A percentile compares a stretch with the other conserved stretches of the same genome.
Evolutionary conservation across 2,797 vertebrate genomes (phyloP).

Genomic region (Cuculus canorus): DNA sequence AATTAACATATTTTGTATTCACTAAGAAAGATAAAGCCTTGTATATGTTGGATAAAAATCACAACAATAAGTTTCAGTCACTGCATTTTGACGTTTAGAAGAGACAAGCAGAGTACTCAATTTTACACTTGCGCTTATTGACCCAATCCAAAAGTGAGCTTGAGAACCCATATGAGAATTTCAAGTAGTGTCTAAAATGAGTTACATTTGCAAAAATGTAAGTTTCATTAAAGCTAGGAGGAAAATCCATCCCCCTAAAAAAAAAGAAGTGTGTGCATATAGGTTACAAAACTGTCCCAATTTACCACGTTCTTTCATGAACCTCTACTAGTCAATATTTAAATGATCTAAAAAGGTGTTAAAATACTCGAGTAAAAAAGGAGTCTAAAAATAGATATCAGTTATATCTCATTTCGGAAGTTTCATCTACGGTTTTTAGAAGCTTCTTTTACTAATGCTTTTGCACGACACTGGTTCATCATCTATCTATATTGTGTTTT

Average conservation of each 20-base stretch:
- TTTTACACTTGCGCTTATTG: not conserved
- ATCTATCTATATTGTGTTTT: not conserved
- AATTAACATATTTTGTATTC: not conserved
- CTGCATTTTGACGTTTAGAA: not conserved
- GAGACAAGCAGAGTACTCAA: not conserved
- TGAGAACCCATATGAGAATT: not conserved
- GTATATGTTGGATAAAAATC: not conserved
- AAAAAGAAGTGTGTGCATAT: not conserved
- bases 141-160: not conserved
- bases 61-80: not conserved
- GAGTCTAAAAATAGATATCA: not conserved
- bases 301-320: not conserved
- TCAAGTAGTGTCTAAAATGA: not conserved
- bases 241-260: not conserved
- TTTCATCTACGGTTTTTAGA: not conserved
- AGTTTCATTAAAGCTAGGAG: not conserved
- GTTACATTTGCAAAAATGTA: not conserved
- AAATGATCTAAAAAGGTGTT: not conserved
- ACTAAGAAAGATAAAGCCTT: not conserved
- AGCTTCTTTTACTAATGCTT: not conserved
- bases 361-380: not conserved
- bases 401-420: not conserved
- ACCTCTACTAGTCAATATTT: not conserved
- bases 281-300: not conserved
- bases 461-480: not conserved